Conservation (phyloP, 2,113 vertebrate species). For the Strigops habroptila region DNA sequence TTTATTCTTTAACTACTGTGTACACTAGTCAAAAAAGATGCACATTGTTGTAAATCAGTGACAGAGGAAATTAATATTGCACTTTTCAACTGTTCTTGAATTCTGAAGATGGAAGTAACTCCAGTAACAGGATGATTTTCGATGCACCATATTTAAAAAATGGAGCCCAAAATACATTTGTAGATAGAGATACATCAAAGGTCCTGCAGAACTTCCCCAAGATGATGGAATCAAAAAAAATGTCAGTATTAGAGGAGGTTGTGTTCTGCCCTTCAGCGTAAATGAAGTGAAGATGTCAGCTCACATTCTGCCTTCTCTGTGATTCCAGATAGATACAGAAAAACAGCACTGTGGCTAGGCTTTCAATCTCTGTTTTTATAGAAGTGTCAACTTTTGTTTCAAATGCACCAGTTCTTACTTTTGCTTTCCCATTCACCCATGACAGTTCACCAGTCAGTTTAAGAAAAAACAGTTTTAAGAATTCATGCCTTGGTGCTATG, state of each 20-base stretch:
- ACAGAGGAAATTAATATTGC: neutral
- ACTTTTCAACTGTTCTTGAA: neutral
- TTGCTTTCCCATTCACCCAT: conserved; percentile 32
- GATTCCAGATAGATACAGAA: neutral
- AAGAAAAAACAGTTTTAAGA: conserved; percentile 41
- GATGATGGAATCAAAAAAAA: neutral
- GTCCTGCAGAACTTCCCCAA: neutral
- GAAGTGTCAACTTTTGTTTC: conserved; percentile 51
- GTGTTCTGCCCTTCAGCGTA: neutral
- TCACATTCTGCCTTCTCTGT: conserved; percentile 4
- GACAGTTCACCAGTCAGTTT: conserved; percentile 36
- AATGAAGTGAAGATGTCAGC: conserved; percentile 3
- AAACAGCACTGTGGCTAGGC: neutral
- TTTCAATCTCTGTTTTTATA: conserved; percentile 24
- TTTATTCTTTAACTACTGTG: neutral
- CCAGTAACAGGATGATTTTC: neutral
- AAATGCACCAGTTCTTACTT: conserved; percentile 8
- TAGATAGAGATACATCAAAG: neutral
- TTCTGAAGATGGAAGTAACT: neutral
- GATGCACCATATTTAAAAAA: neutral
- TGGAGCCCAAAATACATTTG: neutral
- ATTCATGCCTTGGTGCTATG: conserved; percentile 44
- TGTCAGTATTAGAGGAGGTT: neutral
- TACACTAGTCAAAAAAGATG: neutral
- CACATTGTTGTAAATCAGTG: neutral